phyloP scores from a whole-genome alignment of 2,797 vertebrate genomes.

The Gallinago solitaria region DNA sequence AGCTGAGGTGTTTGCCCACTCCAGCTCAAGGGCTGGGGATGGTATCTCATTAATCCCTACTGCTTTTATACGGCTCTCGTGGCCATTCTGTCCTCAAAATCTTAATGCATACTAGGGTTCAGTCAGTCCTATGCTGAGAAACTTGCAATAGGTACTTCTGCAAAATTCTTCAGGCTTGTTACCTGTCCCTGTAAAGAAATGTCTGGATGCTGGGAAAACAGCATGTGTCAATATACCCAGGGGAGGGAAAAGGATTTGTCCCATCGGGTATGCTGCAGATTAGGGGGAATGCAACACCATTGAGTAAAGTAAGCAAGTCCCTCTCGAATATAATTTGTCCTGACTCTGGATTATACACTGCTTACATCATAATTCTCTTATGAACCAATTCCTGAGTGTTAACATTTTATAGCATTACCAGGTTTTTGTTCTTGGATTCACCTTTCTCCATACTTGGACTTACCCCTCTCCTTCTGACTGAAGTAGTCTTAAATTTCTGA shows the following conservation, averaged over 20 bases:
- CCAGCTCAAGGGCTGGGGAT: background rate
- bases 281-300: background rate
- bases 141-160: background rate
- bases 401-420: background rate
- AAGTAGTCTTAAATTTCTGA: background rate
- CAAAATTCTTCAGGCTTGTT: background rate
- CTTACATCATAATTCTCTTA: background rate
- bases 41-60: background rate
- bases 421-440: background rate
- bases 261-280: background rate
- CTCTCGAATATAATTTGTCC: background rate
- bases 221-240: background rate
- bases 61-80: fast-evolving
- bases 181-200: background rate
- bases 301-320: background rate
- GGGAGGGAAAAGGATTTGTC: background rate
- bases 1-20: background rate
- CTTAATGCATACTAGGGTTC: background rate
- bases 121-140: background rate
- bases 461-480: background rate
- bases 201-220: fast-evolving
- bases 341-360: background rate
- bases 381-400: background rate
- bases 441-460: background rate
- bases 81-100: background rate